Percentiles rank a stretch among this genome's conserved stretches.
Evolutionary conservation across 2,888 invertebrate genomes (phyloP).

Genomic region (Hoplodrina ambigua): DNA sequence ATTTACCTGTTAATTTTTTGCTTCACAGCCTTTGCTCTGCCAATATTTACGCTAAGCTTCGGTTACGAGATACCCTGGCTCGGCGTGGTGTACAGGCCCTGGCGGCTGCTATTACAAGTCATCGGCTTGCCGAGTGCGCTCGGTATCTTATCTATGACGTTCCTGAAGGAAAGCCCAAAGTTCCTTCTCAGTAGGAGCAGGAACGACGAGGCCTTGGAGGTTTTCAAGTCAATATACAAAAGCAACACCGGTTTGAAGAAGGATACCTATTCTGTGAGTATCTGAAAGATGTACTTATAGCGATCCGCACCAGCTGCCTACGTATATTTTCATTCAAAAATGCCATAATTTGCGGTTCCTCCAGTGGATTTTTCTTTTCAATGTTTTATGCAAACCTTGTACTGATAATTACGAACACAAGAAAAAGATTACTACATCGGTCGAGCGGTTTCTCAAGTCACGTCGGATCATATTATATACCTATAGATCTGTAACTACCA

Average conservation of each 20-base stretch:
- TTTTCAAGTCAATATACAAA: slow-evolving; percentile 72
- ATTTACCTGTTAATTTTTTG: background rate
- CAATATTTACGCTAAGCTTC: slow-evolving; percentile 78
- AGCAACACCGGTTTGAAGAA: slow-evolving; percentile 70
- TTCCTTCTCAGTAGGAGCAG: slow-evolving; percentile 92
- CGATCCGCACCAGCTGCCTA: no score
- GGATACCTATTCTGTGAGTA: slow-evolving; percentile 72
- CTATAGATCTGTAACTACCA: no score
- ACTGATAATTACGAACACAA: no score
- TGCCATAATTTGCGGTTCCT: no score
- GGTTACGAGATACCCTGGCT: slow-evolving; percentile 79
- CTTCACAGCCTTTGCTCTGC: slow-evolving; percentile 76
- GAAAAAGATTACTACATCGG: no score
- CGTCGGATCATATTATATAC: no score
- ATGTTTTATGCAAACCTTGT: no score
- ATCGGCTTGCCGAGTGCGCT: slow-evolving; percentile 91
- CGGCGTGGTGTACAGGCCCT: slow-evolving; percentile 91
- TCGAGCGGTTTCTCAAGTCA: no score
- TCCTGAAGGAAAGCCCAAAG: slow-evolving; percentile 94
- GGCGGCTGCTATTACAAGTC: slow-evolving; percentile 93
- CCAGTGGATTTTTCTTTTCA: no score
- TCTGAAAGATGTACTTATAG: background rate
- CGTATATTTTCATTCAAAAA: no score
- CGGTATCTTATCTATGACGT: slow-evolving; percentile 88
- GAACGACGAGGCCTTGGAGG: slow-evolving; percentile 88